Conservation (phyloP, 2,113 vertebrate species). For the Eulemur macaco region DNA sequence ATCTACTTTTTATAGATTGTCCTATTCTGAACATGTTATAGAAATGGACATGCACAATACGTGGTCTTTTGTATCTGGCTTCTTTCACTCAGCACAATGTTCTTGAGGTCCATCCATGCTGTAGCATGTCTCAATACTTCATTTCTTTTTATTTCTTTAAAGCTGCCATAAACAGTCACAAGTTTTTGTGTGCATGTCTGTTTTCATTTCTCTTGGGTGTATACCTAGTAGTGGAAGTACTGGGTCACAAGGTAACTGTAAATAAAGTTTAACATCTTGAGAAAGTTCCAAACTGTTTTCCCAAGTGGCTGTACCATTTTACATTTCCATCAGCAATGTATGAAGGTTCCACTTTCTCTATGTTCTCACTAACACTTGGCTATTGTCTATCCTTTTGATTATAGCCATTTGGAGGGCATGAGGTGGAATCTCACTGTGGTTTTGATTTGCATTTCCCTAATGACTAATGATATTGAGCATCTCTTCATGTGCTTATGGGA, state of each 20-base stretch:
- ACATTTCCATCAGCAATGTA: neutral
- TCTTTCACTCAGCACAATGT: conserved; percentile 30
- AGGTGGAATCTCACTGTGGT: neutral
- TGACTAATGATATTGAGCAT: neutral
- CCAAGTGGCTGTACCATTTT: neutral
- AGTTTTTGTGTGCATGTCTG: neutral
- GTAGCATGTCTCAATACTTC: neutral
- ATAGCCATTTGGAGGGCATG: neutral
- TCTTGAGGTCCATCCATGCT: neutral
- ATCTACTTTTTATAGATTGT: conserved; percentile 1
- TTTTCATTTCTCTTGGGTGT: neutral
- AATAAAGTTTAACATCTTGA: conserved; percentile 12
- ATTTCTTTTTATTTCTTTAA: neutral
- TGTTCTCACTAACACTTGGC: neutral
- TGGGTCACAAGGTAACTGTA: neutral
- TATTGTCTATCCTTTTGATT: neutral
- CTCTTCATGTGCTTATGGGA: neutral
- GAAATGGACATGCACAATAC: neutral
- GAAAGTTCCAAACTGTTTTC: neutral
- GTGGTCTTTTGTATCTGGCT: neutral
- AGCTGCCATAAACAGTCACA: neutral
- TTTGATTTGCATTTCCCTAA: neutral
- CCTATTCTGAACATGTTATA: neutral
- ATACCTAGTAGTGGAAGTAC: neutral
- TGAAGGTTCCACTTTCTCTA: neutral